Evolutionary conservation across 2,888 invertebrate species (phyloP), one percentile per base, ranked within the genome.

Genomic region (Cylloceria caligata): DNA sequence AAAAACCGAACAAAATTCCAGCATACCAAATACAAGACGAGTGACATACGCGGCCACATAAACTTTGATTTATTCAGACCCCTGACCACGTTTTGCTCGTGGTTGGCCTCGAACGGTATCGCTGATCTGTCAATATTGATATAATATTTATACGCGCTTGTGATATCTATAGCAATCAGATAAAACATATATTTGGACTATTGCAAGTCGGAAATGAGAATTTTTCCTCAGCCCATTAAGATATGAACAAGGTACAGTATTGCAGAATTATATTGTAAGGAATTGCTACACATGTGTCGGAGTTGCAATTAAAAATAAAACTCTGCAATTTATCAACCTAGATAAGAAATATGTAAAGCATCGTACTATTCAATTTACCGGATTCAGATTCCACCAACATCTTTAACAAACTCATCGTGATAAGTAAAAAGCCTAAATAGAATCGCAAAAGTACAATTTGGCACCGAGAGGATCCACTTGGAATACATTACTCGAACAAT

Each of bases 361-460:
- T n/a, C 5, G 30, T 3, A 30, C 5, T 30, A 57, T 47, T 27
- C 16, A 13, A 62, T 52, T 39, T 36, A 13, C 13, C 30, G n/a
- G 49, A 52, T 65, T 67, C 72, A 24, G 52, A n/a, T 11, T 3
- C 16, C 7, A 27, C 57, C 36, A n/a, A n/a, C n/a, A 24, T 36
- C 3, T 19, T n/a, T n/a, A n/a, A n/a, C n/a, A n/a, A n/a, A n/a
- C n/a, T n/a, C n/a, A n/a, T n/a, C n/a, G n/a, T 19, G 42, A 52
- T 36, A 21, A 67, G 45, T 73, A 73, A 83, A 80, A 77, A 60
- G 11, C 82, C 69, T 81, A 81, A 84, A 85, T 82, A 78, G 83
- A 80, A 83, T 82, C 24, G 52, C 19, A 47, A 52, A 67, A 83
- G 75, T 72, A 19, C 81, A 75, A 39, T 73, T 16, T 68, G 75